Base-by-base conservation (phyloP, 2,888 invertebrate genomes). In the Leistus spinibarbis region DNA sequence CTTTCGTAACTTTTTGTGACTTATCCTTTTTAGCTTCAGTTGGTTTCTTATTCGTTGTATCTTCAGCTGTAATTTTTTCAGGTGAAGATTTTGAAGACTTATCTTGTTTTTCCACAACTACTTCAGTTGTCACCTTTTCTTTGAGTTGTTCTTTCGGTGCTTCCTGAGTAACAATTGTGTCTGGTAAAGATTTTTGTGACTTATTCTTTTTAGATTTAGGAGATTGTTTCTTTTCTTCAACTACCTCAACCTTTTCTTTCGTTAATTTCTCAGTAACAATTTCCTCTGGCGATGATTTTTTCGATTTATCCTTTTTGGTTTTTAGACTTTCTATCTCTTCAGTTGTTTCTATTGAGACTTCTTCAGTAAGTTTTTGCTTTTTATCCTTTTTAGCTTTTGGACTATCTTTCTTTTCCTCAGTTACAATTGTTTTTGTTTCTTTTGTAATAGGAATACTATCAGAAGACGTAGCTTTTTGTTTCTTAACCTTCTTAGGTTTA, bases 171-270 rank as follows among this genome's bases (percentile, higher is more conserved):
- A n/a, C n/a, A n/a, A n/a, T n/a, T n/a, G n/a, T n/a, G n/a, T n/a
- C n/a, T n/a, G n/a, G n/a, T n/a, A n/a, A n/a, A n/a, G n/a, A n/a
- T 60, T 60, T 60, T 17, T 17, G 19, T 20, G 17, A 19, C 17
- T 60, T 60, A 17, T 60, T 20, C 22, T 60, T 60, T 20, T 60
- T 60, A 17, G 60, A 10, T 60, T 60, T 60, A 7, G 9, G 22
- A n/a, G n/a, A n/a, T 23, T 64, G 24, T 20, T 57, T 57, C 57
- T 57, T 57, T 10, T 40, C 13, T 63, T 63, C n/a, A 63, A 63
- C n/a, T 63, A 10, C 22, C 17, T 20, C 22, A 20, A 9, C 2
- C n/a, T 66, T 16, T 16, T 13, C 17, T 19, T 10, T 0, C 17
- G 10, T 17, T 20, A 0, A n/a, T 19, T 17, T 1, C 10, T 16